Evolutionary conservation across 2,113 vertebrate species (phyloP), one percentile per base, ranked within the genome.

Genomic region (Columbina picui): DNA sequence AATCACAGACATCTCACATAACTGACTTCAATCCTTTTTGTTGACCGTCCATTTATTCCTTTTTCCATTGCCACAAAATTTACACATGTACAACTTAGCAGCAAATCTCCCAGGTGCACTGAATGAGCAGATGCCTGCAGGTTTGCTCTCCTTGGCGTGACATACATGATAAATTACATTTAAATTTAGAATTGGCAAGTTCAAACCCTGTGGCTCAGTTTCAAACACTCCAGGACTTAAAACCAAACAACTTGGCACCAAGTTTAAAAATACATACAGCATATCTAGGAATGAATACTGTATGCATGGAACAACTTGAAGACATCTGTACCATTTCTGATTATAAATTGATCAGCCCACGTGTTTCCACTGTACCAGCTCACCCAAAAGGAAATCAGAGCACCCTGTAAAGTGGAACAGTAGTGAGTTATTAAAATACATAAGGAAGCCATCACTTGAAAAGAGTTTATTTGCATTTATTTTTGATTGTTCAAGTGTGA

Each of bases 171-270:
- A 90, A 92, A 90, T 90, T 22, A 92, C 76, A 73, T 90, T 95
- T 93, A 95, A 93, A 90, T 96, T 96, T 96, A 97, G 92, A 97
- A 87, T 32, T 93, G 73, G 85, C 94, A 71, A 92, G 68, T 86
- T 93, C 85, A 93, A 93, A 90, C 70, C 84, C 76, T 43, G 21
- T 92, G 93, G 95, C 92, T 94, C 61, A 22, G 81, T 79, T 97
- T 90, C 90, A 87, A 92, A 86, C 29, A 4, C 61, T 79, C 67
- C 6, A 89, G 57, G 56, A 93, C 39, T 63, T 61, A 83, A 91
- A 91, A 93, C 43, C 64, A 78, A 96, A 83, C 75, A 94, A 90
- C 47, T 81, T 96, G 94, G 96, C 92, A 95, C 38, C 52, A 68
- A 71, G 80, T 94, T 93, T 71, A 87, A 96, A 94, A 90, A 92